phyloP scores from a whole-genome alignment of 2,888 invertebrate genomes.

The Andrena trimmerana region DNA sequence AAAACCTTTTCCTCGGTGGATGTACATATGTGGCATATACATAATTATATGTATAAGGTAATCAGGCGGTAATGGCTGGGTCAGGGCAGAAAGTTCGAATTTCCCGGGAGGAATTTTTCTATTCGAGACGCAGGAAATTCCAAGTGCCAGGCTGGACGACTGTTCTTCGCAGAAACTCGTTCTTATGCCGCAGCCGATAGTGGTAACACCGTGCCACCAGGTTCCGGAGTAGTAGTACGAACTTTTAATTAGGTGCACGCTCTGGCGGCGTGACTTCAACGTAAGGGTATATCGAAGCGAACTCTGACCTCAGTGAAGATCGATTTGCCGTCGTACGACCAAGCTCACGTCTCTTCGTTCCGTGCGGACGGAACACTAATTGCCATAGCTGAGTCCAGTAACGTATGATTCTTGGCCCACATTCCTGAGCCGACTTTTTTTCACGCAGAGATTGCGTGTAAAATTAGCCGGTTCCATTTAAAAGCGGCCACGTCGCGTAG shows the following conservation, averaged over 20 bases:
- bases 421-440: background rate
- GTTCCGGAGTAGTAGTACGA: conserved; percentile 48
- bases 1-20: background rate
- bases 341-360: conserved; percentile 39
- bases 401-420: conserved; percentile 3
- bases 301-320: conserved; percentile 49
- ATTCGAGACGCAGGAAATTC: conserved; percentile 28
- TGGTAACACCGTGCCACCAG: conserved; percentile 45
- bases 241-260: conserved; percentile 69
- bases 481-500: background rate
- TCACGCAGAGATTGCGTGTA: background rate
- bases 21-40: background rate
- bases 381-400: conserved; percentile 11
- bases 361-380: conserved; percentile 23
- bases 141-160: conserved; percentile 13
- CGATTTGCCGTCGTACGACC: conserved; percentile 39
- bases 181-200: conserved; percentile 46
- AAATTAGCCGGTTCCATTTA: background rate
- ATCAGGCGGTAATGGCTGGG: background rate
- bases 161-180: conserved; percentile 52
- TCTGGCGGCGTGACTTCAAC: conserved; percentile 52
- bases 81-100: conserved; percentile 19
- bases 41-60: background rate
- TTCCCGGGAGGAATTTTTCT: conserved; percentile 44
- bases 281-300: conserved; percentile 48